Conservation (phyloP, 2,113 vertebrate species). For the Burhinus bistriatus region DNA sequence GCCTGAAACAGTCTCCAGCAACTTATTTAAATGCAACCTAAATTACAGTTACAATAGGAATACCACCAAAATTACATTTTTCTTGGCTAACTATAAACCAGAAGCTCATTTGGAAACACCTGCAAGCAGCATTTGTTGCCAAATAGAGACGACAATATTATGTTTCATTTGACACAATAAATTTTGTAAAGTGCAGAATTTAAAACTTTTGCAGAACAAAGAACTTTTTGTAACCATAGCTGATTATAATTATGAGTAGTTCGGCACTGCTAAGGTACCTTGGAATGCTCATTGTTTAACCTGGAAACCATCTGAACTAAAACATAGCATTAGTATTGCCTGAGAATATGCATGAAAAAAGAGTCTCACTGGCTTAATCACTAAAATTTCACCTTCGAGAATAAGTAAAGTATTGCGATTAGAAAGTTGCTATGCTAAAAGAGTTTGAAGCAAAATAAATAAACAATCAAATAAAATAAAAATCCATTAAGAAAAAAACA, state of each 20-base stretch:
- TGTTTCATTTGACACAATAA: slow-evolving; percentile 43
- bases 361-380: neutral
- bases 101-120: slow-evolving; percentile 44
- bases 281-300: slow-evolving; percentile 49
- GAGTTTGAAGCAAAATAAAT: neutral
- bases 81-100: slow-evolving; percentile 24
- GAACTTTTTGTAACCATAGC: slow-evolving; percentile 2
- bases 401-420: neutral
- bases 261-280: neutral
- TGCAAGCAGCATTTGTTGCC: slow-evolving; percentile 21
- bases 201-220: slow-evolving; percentile 31
- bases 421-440: neutral
- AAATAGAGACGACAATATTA: slow-evolving; percentile 38
- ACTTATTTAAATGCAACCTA: neutral
- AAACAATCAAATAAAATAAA: neutral
- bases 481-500: neutral
- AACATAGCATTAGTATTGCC: neutral
- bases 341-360: neutral
- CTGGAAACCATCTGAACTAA: slow-evolving; percentile 42
- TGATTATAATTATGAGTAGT: slow-evolving; percentile 43
- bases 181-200: slow-evolving; percentile 36
- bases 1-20: slow-evolving; percentile 2
- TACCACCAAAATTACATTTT: slow-evolving; percentile 35
- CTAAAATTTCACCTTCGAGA: neutral
- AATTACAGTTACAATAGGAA: slow-evolving; percentile 8